Evolutionary conservation across 1,140 invertebrate genomes (phyloP).

Genomic region (Atta colombica): DNA sequence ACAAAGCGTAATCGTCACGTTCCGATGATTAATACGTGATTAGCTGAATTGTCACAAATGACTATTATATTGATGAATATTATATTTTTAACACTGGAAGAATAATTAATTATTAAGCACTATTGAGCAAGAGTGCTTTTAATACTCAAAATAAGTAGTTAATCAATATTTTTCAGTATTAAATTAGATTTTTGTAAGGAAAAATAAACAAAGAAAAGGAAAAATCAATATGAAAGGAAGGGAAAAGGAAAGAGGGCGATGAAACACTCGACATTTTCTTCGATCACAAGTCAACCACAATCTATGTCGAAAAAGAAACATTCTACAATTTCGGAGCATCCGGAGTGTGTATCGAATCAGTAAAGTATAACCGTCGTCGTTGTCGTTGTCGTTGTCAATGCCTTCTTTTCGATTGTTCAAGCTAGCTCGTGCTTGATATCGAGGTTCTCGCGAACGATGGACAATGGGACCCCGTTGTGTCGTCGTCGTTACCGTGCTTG

Average conservation of each 20-base stretch:
- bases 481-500: conserved; percentile 63
- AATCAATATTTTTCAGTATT: no score
- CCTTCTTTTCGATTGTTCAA: conserved; percentile 75
- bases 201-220: background rate
- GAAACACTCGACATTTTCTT: background rate
- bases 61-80: background rate
- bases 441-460: conserved; percentile 24
- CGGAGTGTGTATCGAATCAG: conserved; percentile 57
- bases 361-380: conserved; percentile 68
- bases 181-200: background rate
- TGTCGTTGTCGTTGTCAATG: conserved; percentile 65
- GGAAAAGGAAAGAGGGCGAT: background rate
- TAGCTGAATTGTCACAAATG: background rate
- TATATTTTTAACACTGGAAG: no score
- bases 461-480: conserved; percentile 75
- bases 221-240: background rate
- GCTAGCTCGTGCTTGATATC: conserved; percentile 77
- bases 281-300: background rate
- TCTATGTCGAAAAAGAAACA: background rate
- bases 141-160: no score
- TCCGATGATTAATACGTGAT: background rate
- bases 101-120: no score
- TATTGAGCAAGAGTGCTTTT: no score
- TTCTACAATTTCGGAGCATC: conserved; percentile 17
- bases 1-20: background rate